Evolutionary conservation across 2,113 vertebrate genomes (phyloP).

Genomic region (Colistium nudipinnis): DNA sequence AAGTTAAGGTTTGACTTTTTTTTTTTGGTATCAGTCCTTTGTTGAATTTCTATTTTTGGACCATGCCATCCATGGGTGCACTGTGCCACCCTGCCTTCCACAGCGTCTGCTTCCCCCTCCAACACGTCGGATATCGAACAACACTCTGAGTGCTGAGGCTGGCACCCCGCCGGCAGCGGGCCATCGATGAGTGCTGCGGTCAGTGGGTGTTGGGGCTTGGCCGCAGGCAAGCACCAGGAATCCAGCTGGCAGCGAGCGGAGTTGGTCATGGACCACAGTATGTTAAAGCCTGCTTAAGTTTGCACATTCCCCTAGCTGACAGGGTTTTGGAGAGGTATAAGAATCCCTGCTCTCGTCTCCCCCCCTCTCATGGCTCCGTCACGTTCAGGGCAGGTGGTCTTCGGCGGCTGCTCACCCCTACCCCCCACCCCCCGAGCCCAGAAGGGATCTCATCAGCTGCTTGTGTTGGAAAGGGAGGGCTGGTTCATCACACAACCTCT

Average conservation of each 20-base stretch:
- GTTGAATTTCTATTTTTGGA: slow-evolving; percentile 75
- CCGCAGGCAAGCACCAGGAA: slow-evolving; percentile 45
- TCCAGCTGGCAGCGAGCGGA: slow-evolving; percentile 52
- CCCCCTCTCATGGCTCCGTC: slow-evolving; percentile 2
- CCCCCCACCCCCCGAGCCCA: slow-evolving; percentile 44
- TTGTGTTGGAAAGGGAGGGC: slow-evolving; percentile 37
- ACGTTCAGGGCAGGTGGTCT: slow-evolving; percentile 57
- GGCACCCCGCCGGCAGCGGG: slow-evolving; percentile 58
- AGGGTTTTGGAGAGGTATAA: slow-evolving; percentile 45
- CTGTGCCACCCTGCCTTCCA: slow-evolving; percentile 69
- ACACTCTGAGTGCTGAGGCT: slow-evolving; percentile 65
- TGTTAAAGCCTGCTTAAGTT: slow-evolving; percentile 46
- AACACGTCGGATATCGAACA: slow-evolving; percentile 68
- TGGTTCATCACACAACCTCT: slow-evolving; percentile 42
- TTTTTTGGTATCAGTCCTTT: slow-evolving; percentile 26
- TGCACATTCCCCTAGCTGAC: slow-evolving; percentile 64
- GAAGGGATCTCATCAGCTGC: slow-evolving; percentile 67
- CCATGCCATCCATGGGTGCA: slow-evolving; percentile 65
- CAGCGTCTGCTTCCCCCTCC: slow-evolving; percentile 48
- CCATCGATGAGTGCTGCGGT: slow-evolving; percentile 56
- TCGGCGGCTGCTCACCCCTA: slow-evolving; percentile 34
- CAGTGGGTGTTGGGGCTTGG: slow-evolving; percentile 58
- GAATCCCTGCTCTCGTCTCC: slow-evolving; percentile 25
- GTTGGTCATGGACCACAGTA: slow-evolving; percentile 63
- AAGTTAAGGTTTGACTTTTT: slow-evolving; percentile 15